Conservation (phyloP, 2,888 invertebrate species). For the Lasius platythorax region DNA sequence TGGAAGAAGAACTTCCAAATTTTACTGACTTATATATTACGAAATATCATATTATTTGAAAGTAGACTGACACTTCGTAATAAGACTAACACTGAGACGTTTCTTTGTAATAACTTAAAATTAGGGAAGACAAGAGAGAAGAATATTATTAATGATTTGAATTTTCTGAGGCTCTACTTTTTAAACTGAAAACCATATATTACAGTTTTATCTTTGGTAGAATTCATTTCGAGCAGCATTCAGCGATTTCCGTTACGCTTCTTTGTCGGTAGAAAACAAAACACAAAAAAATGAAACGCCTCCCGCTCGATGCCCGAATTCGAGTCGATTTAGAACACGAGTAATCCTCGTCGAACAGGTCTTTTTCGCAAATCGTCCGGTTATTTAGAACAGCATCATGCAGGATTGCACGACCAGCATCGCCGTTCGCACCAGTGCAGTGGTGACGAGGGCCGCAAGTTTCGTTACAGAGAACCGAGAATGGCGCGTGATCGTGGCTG, state of each 20-base stretch:
- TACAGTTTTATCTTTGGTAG: not conserved
- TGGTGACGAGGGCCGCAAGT: slow-evolving; percentile 44
- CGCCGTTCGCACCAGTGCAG: slow-evolving; percentile 20
- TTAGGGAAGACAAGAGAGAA: not conserved
- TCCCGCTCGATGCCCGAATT: not conserved
- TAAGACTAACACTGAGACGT: not conserved
- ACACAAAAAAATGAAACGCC: not conserved
- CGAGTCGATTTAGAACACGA: slow-evolving; percentile 26
- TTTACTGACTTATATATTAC: slow-evolving; percentile 22
- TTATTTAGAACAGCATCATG: slow-evolving; percentile 39
- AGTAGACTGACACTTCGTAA: not conserved
- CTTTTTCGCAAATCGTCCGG: slow-evolving; percentile 15
- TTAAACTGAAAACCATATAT: not conserved
- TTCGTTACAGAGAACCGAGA: slow-evolving; percentile 42
- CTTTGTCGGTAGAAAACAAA: not conserved
- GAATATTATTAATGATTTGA: not conserved
- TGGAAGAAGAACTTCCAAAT: slow-evolving; percentile 35
- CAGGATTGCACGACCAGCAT: slow-evolving; percentile 24
- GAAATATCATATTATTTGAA: not conserved
- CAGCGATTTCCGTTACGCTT: not conserved
- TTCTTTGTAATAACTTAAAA: not conserved
- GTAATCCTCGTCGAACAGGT: slow-evolving; percentile 4
- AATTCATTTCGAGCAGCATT: slow-evolving; percentile 18
- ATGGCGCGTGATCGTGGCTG: slow-evolving; percentile 65
- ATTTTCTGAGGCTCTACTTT: not conserved